Percentiles rank a stretch among this genome's conserved stretches.
These are phyloP conservation scores for Lepilemur septentrionalis DNA, from an alignment of 2,797 vertebrate species.

Conservation along the genomic window DNA sequence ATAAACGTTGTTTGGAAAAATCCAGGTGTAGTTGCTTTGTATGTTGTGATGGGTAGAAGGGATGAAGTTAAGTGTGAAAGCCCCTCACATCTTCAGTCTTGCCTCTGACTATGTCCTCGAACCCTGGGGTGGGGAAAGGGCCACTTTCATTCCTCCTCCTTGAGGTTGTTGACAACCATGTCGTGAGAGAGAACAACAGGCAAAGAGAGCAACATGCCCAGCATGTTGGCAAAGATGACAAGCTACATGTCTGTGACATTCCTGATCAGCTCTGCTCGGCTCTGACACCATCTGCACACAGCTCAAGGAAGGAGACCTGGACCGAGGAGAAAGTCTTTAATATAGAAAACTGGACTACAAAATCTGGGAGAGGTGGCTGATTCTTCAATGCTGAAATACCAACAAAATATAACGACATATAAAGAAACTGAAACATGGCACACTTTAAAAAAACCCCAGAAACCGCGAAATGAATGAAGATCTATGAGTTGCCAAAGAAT, in stretches of 20 bases:
- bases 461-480: not conserved
- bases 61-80: constrained; percentile 64
- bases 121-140: constrained; percentile 61
- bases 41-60: constrained; percentile 71
- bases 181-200: constrained; percentile 97
- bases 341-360: not conserved
- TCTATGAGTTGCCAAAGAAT: not conserved
- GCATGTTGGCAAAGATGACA: constrained; percentile 98
- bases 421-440: not conserved
- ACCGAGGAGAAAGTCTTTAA: not conserved
- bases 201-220: constrained; percentile 96
- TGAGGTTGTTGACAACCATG: constrained; percentile 98
- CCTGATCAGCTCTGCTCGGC: constrained; percentile 74
- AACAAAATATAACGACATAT: not conserved
- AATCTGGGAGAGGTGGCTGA: not conserved
- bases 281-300: too few species aligned
- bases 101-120: constrained; percentile 77
- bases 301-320: too few species aligned
- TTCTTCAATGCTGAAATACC: not conserved
- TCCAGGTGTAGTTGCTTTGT: constrained; percentile 75
- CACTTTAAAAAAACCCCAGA: not conserved
- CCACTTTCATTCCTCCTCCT: constrained; percentile 91
- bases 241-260: constrained; percentile 98
- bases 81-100: constrained; percentile 73
- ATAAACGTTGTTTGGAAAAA: constrained; percentile 39